phyloP scores from a whole-genome alignment of 2,888 invertebrate species.

The Schizotus pectinicornis region DNA sequence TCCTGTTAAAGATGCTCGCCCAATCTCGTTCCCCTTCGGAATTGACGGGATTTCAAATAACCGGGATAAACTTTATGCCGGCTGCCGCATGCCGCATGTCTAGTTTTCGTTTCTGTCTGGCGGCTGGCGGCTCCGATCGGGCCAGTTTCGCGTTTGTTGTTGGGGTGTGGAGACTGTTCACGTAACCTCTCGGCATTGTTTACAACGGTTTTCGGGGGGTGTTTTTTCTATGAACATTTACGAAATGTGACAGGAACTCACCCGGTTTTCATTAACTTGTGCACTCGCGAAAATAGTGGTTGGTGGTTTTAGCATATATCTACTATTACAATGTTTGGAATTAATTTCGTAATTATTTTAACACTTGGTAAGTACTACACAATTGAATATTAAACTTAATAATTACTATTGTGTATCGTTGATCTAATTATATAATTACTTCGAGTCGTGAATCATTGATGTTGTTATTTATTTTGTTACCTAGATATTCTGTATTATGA shows the following conservation, averaged over 20 bases:
- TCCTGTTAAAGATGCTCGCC: neutral
- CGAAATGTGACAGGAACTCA: conserved; percentile 22
- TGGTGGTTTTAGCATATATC: conserved; percentile 10
- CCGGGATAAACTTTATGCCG: conserved; percentile 28
- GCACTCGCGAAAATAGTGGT: conserved; percentile 17
- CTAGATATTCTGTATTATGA: too few species aligned
- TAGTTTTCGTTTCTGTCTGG: conserved; percentile 27
- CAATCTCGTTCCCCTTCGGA: conserved; percentile 13
- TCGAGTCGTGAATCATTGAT: too few species aligned
- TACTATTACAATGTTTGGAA: conserved; percentile 5
- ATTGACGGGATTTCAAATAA: conserved; percentile 24
- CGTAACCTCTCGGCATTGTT: conserved; percentile 1
- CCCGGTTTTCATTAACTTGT: conserved; percentile 11
- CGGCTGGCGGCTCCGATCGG: conserved; percentile 11
- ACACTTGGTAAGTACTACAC: neutral
- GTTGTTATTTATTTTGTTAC: too few species aligned
- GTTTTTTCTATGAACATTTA: conserved; percentile 7
- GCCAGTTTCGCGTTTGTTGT: conserved; percentile 15
- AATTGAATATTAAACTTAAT: too few species aligned
- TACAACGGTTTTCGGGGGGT: conserved; percentile 13
- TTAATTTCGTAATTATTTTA: conserved; percentile 12
- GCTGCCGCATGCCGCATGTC: conserved; percentile 22
- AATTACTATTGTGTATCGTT: too few species aligned
- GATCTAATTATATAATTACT: too few species aligned
- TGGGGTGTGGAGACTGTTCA: conserved; percentile 10